Conservation (phyloP, 2,113 vertebrate genomes). For the Furnarius figulus region DNA sequence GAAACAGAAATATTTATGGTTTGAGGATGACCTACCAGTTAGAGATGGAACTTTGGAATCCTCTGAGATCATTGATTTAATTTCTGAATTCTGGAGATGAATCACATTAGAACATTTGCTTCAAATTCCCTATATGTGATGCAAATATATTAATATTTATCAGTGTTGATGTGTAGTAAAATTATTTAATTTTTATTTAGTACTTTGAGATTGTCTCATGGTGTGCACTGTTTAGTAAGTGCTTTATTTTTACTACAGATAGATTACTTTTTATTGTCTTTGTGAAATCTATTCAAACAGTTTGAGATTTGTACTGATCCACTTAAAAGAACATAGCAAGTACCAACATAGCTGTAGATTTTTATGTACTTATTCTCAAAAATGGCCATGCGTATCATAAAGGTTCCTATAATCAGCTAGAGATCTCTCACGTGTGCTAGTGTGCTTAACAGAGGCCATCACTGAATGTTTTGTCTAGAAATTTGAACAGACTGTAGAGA, state of each 20-base stretch:
- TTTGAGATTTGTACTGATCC: not conserved
- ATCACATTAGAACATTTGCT: not conserved
- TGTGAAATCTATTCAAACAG: not conserved
- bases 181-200: not conserved
- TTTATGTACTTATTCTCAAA: not conserved
- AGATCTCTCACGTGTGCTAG: not conserved
- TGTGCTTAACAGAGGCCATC: not conserved
- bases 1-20: conserved; percentile 17
- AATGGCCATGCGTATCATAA: not conserved
- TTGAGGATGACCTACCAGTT: not conserved
- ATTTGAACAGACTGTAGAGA: not conserved
- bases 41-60: not conserved
- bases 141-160: not conserved
- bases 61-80: not conserved
- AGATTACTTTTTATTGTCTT: not conserved
- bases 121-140: not conserved
- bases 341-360: not conserved
- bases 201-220: not conserved
- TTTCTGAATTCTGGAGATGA: not conserved
- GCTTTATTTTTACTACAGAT: not conserved
- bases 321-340: not conserved
- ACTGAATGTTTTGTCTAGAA: not conserved
- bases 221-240: not conserved
- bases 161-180: not conserved
- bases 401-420: not conserved